Base-by-base conservation (phyloP, 2,797 vertebrate genomes). In the Jordanella pulchra region DNA sequence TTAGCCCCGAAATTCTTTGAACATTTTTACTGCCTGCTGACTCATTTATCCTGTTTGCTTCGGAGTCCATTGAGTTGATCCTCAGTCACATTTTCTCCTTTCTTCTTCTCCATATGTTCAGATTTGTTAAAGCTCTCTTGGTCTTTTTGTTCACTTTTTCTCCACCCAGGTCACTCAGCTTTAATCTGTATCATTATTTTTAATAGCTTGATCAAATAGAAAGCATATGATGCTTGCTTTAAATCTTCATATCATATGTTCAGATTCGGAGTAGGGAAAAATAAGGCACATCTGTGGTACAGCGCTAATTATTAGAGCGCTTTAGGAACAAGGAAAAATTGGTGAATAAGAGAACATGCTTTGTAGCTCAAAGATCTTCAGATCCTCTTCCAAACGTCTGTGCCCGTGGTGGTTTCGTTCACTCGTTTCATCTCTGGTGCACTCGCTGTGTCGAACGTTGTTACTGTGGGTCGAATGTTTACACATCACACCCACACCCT, bases 271-370 rank as follows among this genome's bases (percentile, higher is more conserved):
- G 61, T 67, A 67, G n/a, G 50, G 50, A 72, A 55, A 56, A 83
- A 73, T 77, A 72, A 75, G 13, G 78, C 92, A 95, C 95, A 95
- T 95, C 93, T 95, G 94, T 61, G 83, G 80, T 70, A 73, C 94
- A 94, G 93, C 70, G 65, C 90, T 94, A 94, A 94, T 95, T 93
- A 94, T 93, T 88, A 90, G 89, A 90, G 93, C 92, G 90, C 88
- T 92, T 86, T 79, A 81, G 76, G 87, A 89, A 83, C 71, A 67
- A 83, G 76, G 72, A 85, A 74, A 58, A 60, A 58, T 65, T 65
- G 75, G 65, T 77, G 75, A 67, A 77, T 58, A 71, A 81, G 81
- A 82, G 81, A 84, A 79, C 27, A 83, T 60, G 78, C 45, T 88
- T 82, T 86, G 83, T 85, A 90, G 89, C 86, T 14, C 82, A 87